A percentile compares a stretch with the other conserved stretches of the same genome.
Conservation (phyloP, 1,140 invertebrate genomes). For the Lasioglossum albipes region DNA sequence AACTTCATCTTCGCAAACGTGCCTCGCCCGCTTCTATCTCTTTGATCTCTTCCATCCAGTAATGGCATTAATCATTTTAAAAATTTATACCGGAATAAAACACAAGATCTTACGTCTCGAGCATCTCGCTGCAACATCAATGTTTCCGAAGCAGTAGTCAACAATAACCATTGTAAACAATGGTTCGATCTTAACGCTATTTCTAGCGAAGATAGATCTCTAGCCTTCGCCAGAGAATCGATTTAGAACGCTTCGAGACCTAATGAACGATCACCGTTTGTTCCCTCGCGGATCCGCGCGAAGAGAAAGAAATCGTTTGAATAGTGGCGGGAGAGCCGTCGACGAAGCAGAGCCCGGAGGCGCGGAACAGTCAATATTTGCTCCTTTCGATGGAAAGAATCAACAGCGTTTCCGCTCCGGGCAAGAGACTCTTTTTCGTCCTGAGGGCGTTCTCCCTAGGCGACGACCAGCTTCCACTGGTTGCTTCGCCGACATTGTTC, state of each 20-base stretch:
- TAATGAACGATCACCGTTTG: slow-evolving; percentile 33
- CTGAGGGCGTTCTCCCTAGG: slow-evolving; percentile 37
- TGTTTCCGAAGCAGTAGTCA: too few species aligned
- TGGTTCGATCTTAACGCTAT: too few species aligned
- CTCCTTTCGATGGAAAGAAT: slow-evolving; percentile 53
- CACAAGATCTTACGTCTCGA: too few species aligned
- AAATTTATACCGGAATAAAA: too few species aligned
- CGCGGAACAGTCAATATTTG: slow-evolving; percentile 70
- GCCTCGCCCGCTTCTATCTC: too few species aligned
- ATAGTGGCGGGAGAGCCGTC: slow-evolving; percentile 37
- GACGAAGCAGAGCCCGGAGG: slow-evolving; percentile 32
- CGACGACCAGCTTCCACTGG: slow-evolving; percentile 22
- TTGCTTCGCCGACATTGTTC: slow-evolving; percentile 41
- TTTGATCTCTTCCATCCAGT: too few species aligned
- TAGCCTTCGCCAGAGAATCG: background rate
- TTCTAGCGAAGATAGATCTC: too few species aligned
- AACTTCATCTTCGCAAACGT: too few species aligned
- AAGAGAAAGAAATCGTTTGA: slow-evolving; percentile 21
- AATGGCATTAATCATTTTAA: too few species aligned
- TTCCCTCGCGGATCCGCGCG: background rate
- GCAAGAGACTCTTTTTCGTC: slow-evolving; percentile 65
- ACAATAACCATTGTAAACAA: too few species aligned
- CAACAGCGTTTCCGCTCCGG: slow-evolving; percentile 63
- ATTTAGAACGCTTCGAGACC: background rate
- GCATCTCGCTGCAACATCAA: too few species aligned